phyloP scores from a whole-genome alignment of 2,888 invertebrate species.

The Caenorhabditis becei region DNA sequence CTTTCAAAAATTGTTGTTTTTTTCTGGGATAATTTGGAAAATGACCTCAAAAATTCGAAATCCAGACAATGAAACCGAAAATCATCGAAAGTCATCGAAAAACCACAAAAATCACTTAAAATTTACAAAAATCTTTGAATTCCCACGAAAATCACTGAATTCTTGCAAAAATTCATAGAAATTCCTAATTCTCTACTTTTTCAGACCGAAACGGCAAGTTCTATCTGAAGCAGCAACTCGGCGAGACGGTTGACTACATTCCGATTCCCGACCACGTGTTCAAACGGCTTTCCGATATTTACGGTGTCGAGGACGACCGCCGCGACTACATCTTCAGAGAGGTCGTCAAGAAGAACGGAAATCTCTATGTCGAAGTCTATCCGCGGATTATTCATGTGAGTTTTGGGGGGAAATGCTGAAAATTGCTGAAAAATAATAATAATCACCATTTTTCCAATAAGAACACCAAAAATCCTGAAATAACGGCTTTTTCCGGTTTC shows the following conservation, averaged over 20 bases:
- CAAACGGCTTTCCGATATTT: conserved; percentile 49
- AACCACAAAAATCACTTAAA: too few species aligned
- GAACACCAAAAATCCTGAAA: too few species aligned
- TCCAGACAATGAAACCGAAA: too few species aligned
- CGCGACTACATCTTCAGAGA: conserved; percentile 71
- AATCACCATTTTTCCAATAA: too few species aligned
- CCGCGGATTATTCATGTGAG: conserved; percentile 72
- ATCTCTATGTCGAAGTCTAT: conserved; percentile 71
- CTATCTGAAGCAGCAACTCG: conserved; percentile 61
- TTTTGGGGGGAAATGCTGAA: background rate
- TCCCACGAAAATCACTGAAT: too few species aligned
- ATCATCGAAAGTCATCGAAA: too few species aligned
- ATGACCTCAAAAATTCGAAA: too few species aligned
- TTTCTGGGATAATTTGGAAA: too few species aligned
- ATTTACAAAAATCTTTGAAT: too few species aligned
- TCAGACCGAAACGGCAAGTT: conserved; percentile 47
- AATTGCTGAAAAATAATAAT: too few species aligned
- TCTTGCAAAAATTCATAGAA: background rate
- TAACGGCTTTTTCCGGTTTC: too few species aligned
- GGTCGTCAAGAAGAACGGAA: conserved; percentile 63
- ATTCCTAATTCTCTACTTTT: background rate
- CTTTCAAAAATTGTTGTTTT: too few species aligned
- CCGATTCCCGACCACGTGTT: conserved; percentile 67
- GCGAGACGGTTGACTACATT: conserved; percentile 68
- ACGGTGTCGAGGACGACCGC: conserved; percentile 66